These are phyloP conservation scores for Syngnathus scovelli DNA, from an alignment of 2,113 vertebrate species.

Conservation along the genomic window DNA sequence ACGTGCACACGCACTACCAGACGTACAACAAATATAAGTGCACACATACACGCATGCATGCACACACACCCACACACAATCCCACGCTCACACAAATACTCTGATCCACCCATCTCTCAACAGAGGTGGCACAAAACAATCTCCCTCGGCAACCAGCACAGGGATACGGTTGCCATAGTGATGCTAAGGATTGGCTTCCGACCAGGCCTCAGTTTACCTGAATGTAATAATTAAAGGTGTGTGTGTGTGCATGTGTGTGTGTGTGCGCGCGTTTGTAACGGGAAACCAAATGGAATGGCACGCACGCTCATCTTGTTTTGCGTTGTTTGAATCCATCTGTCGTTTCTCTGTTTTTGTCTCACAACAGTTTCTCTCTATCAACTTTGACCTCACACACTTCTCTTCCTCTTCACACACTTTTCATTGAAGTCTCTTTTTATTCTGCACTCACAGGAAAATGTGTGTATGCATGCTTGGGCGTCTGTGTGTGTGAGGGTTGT, in stretches of 20 bases:
- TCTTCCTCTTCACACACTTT: background rate
- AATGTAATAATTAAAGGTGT: constrained; percentile 49
- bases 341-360: background rate
- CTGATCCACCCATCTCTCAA: constrained; percentile 33
- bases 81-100: constrained; percentile 1
- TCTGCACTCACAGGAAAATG: background rate
- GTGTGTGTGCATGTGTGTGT: constrained; percentile 13
- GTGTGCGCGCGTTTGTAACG: constrained; percentile 8
- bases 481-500: constrained; percentile 21
- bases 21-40: too few relatives aligned
- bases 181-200: constrained; percentile 74
- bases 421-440: background rate
- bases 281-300: constrained; percentile 27
- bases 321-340: constrained; percentile 9
- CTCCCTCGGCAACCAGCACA: constrained; percentile 72
- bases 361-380: background rate
- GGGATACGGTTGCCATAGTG: constrained; percentile 78
- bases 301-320: constrained; percentile 4
- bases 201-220: constrained; percentile 59
- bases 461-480: constrained; percentile 11
- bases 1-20: background rate
- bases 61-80: background rate
- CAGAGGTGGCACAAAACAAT: constrained; percentile 64
- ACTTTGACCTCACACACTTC: background rate
- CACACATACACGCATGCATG: too few relatives aligned